Evolutionary conservation across 2,797 vertebrate genomes (phyloP), one percentile per base, ranked within the genome.

Genomic region (Octomys mimax): DNA sequence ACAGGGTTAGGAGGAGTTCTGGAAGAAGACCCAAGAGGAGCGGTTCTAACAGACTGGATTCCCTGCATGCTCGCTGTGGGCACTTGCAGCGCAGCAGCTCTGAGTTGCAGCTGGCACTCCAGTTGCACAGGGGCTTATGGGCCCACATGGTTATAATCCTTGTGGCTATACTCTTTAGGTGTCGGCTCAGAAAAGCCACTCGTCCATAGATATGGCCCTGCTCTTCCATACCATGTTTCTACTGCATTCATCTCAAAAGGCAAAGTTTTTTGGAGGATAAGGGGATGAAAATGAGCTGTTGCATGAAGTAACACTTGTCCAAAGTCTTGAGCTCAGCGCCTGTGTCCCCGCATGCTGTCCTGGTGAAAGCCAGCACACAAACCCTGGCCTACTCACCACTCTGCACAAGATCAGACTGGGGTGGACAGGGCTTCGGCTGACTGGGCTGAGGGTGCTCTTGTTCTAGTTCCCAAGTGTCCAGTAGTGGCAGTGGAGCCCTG

Each of bases 221-320:
- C 70, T 79, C 70, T 92, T 95, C 61, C 31, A 94, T 59, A 70
- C 73, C 90, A 52, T 13, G 7, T 59, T 96, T 87, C n/a, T 77
- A 39, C 16, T 77, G 19, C 61, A 73, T 87, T 90, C 4, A 73
- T 54, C 62, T 92, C 14, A 68, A 73, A 95, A 91, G 81, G 59
- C 54, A 64, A 86, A 8, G 46, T 66, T 70, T 46, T 18, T 33
- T 78, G 21, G 36, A 90, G 24, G 19, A 75, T 64, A 6, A 75
- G 49, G 31, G 19, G 85, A n/a, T 62, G 8, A 6, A 64, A 80
- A 90, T 42, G 16, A 61, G 39, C 22, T 36, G 14, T 36, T 62
- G 49, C 2, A 19, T n/a, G 9, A 91, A 92, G 42, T 68, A 90
- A 85, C 0, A 70, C 21, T 54, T 87, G 33, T 31, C 62, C 2